These are phyloP conservation scores for Ernsta delagoae DNA, from an alignment of 2,888 invertebrate genomes.

Conservation along the genomic window DNA sequence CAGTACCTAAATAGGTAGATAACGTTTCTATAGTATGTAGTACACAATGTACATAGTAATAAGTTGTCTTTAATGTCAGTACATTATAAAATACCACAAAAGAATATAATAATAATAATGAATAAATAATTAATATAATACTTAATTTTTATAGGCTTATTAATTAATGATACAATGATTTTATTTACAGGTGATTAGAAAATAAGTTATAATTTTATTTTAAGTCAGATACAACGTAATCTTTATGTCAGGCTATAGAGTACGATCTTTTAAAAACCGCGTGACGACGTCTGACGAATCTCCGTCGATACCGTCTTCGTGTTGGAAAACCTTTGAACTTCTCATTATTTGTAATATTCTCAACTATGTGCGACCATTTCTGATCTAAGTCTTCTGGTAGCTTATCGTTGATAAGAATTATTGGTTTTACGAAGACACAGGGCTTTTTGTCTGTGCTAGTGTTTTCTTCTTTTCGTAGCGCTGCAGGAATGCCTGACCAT, in stretches of 20 bases:
- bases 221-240: neutral
- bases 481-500: slow-evolving; percentile 57
- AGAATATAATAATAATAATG: no score
- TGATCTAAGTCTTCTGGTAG: slow-evolving; percentile 73
- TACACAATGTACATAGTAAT: neutral
- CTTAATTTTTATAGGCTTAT: no score
- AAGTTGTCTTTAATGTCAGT: neutral
- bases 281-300: slow-evolving; percentile 68
- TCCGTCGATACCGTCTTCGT: slow-evolving; percentile 66
- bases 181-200: slow-evolving; percentile 7
- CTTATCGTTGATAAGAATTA: slow-evolving; percentile 74
- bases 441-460: slow-evolving; percentile 49
- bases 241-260: slow-evolving; percentile 63
- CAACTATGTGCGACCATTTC: slow-evolving; percentile 65
- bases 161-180: neutral
- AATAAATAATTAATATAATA: no score
- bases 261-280: slow-evolving; percentile 75
- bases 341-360: slow-evolving; percentile 60
- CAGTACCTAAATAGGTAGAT: no score
- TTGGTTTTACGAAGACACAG: slow-evolving; percentile 59
- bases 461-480: slow-evolving; percentile 51
- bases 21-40: no score
- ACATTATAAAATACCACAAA: neutral
- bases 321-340: slow-evolving; percentile 64
- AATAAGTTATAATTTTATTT: no score